Evolutionary conservation across 1,140 invertebrate species (phyloP), one percentile per base, ranked within the genome.

Genomic region (Aphidius gifuensis): DNA sequence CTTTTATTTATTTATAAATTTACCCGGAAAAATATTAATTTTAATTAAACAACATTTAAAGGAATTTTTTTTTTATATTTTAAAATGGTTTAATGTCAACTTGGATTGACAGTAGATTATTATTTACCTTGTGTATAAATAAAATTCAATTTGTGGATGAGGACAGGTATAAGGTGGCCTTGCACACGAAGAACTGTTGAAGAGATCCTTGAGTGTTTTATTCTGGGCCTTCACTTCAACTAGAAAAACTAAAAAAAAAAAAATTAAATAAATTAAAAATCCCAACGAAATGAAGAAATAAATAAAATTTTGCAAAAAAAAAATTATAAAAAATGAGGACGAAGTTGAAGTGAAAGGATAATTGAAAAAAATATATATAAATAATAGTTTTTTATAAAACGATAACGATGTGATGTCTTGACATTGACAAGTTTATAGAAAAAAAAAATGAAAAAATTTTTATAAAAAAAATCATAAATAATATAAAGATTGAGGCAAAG

Each of bases 81-180:
- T n/a, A 16, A 45, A 45, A 51, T 23, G 5, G 0, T 54, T 54
- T 50, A 51, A 7, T 54, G 21, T 43, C 23, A 61, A 61, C 8
- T 16, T 43, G 46, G 39, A 40, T 46, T 58, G 21, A 46, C 21
- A 58, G 6, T 58, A 4, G 4, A 8, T 55, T 43, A 42, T 43
- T 3, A 58, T 74, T 75, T 78, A 90, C 89, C 88, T 89, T 1
- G 91, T 93, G 65, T 92, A 92, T n/a, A 93, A 75, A 79, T 85
- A 93, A 75, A 91, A 92, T 67, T 92, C 85, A 67, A 93, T 92
- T 73, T 88, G 87, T 5, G 87, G 88, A 80, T 93, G 90, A 2
- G 91, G 91, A 80, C 91, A 93, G 57, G 81, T 83, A 75, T 84
- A 92, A 0, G 91, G 91, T 43, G 88, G 89, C 66, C 87, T 87